These are phyloP conservation scores for Lepilemur ruficaudatus DNA, from an alignment of 2,797 vertebrate genomes.

Conservation along the genomic window DNA sequence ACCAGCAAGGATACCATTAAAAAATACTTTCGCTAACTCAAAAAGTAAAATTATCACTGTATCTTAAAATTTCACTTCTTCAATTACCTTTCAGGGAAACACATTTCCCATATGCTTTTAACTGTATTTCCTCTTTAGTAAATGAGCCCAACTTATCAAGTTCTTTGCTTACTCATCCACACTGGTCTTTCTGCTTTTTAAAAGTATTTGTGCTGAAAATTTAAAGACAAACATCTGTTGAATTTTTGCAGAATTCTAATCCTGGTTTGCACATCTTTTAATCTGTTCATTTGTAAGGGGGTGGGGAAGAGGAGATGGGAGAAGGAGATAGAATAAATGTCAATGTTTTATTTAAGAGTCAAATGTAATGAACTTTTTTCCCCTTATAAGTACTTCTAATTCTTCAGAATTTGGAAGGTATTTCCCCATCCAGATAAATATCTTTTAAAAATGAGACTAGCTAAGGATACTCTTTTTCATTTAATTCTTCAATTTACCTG, in stretches of 20 bases:
- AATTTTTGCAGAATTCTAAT: slow-evolving; percentile 19
- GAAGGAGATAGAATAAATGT: slow-evolving; percentile 7
- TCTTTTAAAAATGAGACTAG: slow-evolving; percentile 33
- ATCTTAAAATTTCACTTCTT: neutral
- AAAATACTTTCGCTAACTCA: neutral
- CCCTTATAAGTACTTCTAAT: neutral
- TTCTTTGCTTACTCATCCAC: neutral
- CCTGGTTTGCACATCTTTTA: neutral
- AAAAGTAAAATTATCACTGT: slow-evolving; percentile 1
- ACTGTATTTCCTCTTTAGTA: neutral
- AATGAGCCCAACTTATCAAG: neutral
- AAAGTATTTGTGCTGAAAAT: slow-evolving; percentile 8
- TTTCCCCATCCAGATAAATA: neutral
- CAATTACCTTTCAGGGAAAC: neutral
- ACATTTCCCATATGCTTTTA: neutral
- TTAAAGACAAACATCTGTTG: neutral
- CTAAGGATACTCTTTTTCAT: neutral
- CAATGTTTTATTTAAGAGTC: slow-evolving; percentile 21
- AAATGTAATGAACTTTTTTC: slow-evolving; percentile 27
- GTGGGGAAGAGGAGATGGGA: neutral
- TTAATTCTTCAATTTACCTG: neutral
- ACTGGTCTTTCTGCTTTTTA: neutral
- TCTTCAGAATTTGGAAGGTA: neutral
- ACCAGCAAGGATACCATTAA: neutral
- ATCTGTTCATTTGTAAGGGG: neutral